A percentile compares a stretch with the other conserved stretches of the same genome.
These are phyloP conservation scores for Nysson spinosus DNA, from an alignment of 2,888 invertebrate species.

Conservation along the genomic window DNA sequence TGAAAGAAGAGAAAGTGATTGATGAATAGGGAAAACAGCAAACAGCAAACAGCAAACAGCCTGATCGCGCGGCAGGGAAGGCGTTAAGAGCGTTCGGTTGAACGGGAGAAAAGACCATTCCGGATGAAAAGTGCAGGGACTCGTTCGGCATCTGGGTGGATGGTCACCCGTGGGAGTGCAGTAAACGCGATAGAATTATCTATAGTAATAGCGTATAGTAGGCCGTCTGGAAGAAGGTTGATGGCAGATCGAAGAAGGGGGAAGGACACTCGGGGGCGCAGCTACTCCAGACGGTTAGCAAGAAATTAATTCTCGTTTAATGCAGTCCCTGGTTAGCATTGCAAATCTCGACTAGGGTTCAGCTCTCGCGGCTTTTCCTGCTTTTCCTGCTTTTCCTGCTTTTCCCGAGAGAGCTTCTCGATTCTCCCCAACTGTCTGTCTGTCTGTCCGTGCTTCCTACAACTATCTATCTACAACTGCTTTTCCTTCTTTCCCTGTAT, in stretches of 20 bases:
- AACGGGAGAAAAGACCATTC: not conserved
- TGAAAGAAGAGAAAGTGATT: no score
- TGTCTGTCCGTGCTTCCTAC: slow-evolving; percentile 11
- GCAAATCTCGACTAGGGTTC: slow-evolving; percentile 67
- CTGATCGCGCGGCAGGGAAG: no score
- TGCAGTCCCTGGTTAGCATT: slow-evolving; percentile 75
- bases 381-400: slow-evolving; percentile 28
- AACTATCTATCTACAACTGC: slow-evolving; percentile 47
- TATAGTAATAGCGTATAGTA: slow-evolving; percentile 63
- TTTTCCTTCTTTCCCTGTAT: slow-evolving; percentile 56
- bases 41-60: no score
- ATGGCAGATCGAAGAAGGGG: slow-evolving; percentile 26
- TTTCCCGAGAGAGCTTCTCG: slow-evolving; percentile 11
- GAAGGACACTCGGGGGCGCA: slow-evolving; percentile 54
- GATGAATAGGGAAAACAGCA: no score
- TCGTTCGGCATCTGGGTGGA: slow-evolving; percentile 41
- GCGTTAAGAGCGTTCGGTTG: no score
- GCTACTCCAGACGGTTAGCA: slow-evolving; percentile 72
- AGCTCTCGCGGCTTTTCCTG: slow-evolving; percentile 45
- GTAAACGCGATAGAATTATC: slow-evolving; percentile 67
- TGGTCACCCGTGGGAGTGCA: slow-evolving; percentile 43
- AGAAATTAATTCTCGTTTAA: slow-evolving; percentile 76
- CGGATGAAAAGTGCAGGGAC: slow-evolving; percentile 23
- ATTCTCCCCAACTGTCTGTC: not conserved
- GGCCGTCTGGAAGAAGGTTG: slow-evolving; percentile 24